phyloP scores from a whole-genome alignment of 2,797 vertebrate species.

The Girardinus metallicus region DNA sequence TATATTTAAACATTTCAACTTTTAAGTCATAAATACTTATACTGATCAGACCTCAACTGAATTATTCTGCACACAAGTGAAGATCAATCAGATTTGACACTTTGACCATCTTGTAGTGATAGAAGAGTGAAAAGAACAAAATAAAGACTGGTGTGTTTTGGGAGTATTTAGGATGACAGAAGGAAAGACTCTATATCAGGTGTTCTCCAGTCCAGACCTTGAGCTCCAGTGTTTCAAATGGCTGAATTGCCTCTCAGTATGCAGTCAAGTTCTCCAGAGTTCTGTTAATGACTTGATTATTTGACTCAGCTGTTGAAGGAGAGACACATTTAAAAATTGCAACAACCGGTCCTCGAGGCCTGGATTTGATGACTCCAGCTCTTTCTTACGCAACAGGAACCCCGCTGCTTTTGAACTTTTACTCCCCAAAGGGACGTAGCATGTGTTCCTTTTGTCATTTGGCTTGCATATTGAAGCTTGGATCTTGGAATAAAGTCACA shows the following conservation, averaged over 20 bases:
- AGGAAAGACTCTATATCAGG: not conserved
- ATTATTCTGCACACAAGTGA: not conserved
- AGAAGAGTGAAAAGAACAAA: not conserved
- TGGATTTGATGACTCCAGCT: no score
- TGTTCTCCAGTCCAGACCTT: no score
- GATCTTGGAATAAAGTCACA: not conserved
- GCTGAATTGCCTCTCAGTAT: no score
- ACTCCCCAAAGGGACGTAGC: not conserved
- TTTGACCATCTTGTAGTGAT: not conserved
- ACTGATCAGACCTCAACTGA: not conserved
- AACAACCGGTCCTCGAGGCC: no score
- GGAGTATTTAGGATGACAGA: not conserved
- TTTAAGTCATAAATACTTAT: not conserved
- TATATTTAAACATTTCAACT: not conserved
- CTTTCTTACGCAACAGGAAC: not conserved
- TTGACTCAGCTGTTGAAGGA: no score
- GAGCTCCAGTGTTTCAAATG: no score
- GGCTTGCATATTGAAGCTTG: not conserved
- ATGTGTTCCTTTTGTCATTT: not conserved
- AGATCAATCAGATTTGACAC: not conserved
- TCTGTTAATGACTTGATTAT: no score
- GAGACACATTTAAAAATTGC: no score
- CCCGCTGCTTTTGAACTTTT: not conserved
- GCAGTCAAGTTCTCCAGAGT: no score
- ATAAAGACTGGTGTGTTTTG: not conserved